Conservation (phyloP, 2,797 vertebrate species). For the Luscinia megarhynchos region DNA sequence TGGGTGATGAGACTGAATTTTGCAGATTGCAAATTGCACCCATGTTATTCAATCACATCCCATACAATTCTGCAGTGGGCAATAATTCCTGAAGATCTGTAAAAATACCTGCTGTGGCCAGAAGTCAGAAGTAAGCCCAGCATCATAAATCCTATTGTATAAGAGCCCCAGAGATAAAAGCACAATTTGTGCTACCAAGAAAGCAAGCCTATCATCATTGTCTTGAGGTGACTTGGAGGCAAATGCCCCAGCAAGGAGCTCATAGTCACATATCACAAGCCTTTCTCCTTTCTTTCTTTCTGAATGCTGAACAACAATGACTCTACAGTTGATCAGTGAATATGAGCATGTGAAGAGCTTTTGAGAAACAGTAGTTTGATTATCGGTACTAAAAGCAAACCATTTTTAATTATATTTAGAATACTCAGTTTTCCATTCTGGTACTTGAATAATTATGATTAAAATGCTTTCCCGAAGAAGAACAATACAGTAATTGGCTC, state of each 20-base stretch:
- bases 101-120: background rate
- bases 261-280: accelerated
- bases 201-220: background rate
- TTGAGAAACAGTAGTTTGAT: background rate
- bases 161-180: background rate
- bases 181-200: background rate
- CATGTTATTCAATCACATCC: background rate
- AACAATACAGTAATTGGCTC: background rate
- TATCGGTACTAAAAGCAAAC: background rate
- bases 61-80: background rate
- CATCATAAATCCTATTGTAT: background rate
- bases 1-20: background rate
- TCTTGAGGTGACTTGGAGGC: background rate
- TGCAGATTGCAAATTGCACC: background rate
- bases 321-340: background rate
- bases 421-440: background rate
- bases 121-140: background rate
- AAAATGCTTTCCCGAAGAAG: background rate
- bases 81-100: background rate
- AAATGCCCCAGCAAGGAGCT: background rate
- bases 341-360: background rate
- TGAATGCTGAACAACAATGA: background rate
- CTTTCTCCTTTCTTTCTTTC: background rate
- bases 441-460: background rate
- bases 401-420: background rate